Base-by-base conservation (phyloP, 2,113 vertebrate genomes). In the Ictidomys tridecemlineatus region DNA sequence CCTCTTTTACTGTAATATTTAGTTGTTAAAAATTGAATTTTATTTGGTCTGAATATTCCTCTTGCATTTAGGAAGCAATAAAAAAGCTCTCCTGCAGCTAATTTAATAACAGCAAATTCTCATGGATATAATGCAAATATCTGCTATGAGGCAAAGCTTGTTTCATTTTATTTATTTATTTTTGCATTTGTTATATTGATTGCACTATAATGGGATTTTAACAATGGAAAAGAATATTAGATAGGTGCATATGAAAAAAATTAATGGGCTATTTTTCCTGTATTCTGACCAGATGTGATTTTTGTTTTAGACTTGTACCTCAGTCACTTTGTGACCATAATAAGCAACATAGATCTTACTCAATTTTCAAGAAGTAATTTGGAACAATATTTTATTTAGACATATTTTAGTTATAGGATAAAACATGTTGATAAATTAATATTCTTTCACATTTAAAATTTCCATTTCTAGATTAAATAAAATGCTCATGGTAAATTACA, bases 71-170 rank as follows among this genome's bases (percentile, higher is more conserved):
- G 37, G 53, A 89, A 51, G 24, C 34, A 96, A 94, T 92, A 91
- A 87, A 84, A 94, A 91, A 89, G 86, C 93, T n/a, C 85, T 91
- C 93, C 94, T 96, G 61, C 18, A 88, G 95, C 85, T 97, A 94
- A 95, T 95, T 97, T 98, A 97, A 97, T 95, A 97, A 96, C 74
- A 89, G 86, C 89, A 96, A 95, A 93, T 94, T 96, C 89, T 97
- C 83, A 37, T 17, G 14, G 74, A 93, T 87, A 70, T 67, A 96
- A 91, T 92, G 93, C 42, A 97, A 94, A 89, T 97, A 93, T 94
- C 74, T 61, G 34, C 91, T 96, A 42, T 56, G 89, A 94, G 93
- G 89, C 89, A 86, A 94, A 91, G 39, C 39, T 61, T 77, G 63
- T 14, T 91, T 94, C 84, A 30, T 96, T 96, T 94, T 83, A 82